These are phyloP conservation scores for Tachina grossa DNA, from an alignment of 2,888 invertebrate species.

Conservation along the genomic window DNA sequence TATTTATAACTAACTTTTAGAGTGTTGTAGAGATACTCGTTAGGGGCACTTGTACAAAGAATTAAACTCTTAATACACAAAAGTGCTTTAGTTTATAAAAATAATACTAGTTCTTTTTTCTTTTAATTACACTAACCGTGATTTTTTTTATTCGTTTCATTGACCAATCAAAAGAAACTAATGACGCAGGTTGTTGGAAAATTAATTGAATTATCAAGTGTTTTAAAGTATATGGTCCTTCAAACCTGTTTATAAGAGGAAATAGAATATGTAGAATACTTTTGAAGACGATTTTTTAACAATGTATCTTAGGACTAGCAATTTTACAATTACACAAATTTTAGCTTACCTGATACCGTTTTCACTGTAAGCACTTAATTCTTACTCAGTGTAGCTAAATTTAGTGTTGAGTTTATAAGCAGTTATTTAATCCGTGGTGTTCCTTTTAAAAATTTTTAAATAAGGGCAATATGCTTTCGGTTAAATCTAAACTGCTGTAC, in stretches of 20 bases:
- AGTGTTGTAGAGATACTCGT: neutral
- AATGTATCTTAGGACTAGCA: no score
- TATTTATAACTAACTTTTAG: neutral
- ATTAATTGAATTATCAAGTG: neutral
- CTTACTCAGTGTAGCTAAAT: no score
- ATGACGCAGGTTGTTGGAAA: neutral
- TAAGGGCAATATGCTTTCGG: neutral
- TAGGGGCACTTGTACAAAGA: neutral
- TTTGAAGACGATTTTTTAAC: no score
- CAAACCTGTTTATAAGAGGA: no score
- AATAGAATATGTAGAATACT: no score
- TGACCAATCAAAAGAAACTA: neutral
- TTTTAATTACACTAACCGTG: neutral
- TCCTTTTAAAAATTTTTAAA: no score
- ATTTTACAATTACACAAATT: no score
- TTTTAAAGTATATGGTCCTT: neutral
- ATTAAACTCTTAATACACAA: no score
- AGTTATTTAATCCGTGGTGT: no score
- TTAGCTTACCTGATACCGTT: no score
- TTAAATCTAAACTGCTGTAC: neutral
- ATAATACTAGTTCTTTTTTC: neutral
- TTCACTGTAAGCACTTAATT: no score
- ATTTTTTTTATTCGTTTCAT: neutral
- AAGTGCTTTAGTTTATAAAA: neutral
- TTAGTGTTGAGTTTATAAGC: no score